Conservation (phyloP, 2,888 invertebrate genomes). For the Ypsolopha scabrella region DNA sequence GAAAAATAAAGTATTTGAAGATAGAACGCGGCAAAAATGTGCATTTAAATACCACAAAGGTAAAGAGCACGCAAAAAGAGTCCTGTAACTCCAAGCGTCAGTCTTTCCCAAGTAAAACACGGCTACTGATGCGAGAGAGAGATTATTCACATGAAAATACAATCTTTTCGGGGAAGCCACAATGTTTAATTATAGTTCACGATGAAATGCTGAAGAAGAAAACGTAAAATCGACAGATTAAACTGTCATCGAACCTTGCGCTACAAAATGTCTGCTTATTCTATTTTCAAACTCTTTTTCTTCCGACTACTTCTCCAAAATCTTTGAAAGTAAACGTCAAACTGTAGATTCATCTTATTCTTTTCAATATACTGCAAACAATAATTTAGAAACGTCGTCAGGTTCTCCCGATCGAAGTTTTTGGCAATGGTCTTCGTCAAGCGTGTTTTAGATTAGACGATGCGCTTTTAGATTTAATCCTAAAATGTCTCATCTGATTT, state of each 20-base stretch:
- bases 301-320: too few relatives aligned
- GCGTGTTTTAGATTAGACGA: background rate
- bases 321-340: background rate
- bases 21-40: background rate
- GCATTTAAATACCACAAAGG: conserved; percentile 25
- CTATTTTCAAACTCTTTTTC: too few relatives aligned
- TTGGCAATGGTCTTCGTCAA: background rate
- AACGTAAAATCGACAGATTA: background rate
- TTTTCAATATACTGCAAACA: background rate
- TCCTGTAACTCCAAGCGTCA: conserved; percentile 42
- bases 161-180: conserved; percentile 45
- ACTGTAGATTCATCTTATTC: background rate
- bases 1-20: background rate
- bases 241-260: background rate
- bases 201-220: conserved; percentile 14
- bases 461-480: too few relatives aligned
- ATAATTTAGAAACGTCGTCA: background rate
- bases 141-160: conserved; percentile 36
- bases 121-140: conserved; percentile 38
- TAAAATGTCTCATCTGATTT: too few relatives aligned
- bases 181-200: conserved; percentile 42
- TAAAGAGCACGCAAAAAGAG: conserved; percentile 39
- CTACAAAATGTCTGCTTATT: background rate
- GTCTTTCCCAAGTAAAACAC: conserved; percentile 35
- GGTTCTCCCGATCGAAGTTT: background rate